A percentile compares a stretch with the other conserved stretches of the same genome.
phyloP scores from a whole-genome alignment of 1,140 invertebrate genomes.

The Trichomalopsis sarcophagae region DNA sequence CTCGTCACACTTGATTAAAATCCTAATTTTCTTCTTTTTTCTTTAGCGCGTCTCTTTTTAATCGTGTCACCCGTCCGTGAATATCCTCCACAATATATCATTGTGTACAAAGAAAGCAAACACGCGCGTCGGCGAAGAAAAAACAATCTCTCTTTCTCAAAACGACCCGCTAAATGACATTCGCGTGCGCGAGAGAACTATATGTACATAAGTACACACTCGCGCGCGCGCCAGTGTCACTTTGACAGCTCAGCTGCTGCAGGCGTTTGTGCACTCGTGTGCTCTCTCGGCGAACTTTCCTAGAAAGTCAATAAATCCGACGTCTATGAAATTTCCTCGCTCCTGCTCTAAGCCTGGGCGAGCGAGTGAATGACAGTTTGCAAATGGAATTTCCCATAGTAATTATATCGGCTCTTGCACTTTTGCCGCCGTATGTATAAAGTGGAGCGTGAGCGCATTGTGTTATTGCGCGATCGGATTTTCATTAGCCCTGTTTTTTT shows the following conservation, averaged over 20 bases:
- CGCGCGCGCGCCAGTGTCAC: not conserved
- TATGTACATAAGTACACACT: not conserved
- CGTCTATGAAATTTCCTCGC: constrained; percentile 32
- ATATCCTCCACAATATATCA: not conserved
- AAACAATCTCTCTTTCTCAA: not conserved
- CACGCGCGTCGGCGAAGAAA: not conserved
- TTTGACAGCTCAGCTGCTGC: constrained; percentile 13
- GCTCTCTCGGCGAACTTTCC: constrained; percentile 19
- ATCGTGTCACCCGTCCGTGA: not conserved
- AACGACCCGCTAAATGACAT: not conserved
- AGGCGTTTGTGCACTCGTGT: not conserved
- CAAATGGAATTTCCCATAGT: constrained; percentile 41
- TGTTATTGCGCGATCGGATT: constrained; percentile 30
- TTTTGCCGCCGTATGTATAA: constrained; percentile 7
- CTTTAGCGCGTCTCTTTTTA: not conserved
- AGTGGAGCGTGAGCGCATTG: constrained; percentile 26
- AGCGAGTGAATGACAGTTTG: constrained; percentile 39
- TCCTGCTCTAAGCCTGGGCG: no score
- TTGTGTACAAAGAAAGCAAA: not conserved
- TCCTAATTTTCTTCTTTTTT: not conserved
- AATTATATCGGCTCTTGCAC: constrained; percentile 23
- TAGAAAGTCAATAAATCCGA: constrained; percentile 50
- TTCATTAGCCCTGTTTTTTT: constrained; percentile 21
- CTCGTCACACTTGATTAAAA: not conserved
- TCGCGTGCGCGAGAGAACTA: not conserved